Evolutionary conservation across 2,113 vertebrate species (phyloP).

Genomic region (Passer domesticus): DNA sequence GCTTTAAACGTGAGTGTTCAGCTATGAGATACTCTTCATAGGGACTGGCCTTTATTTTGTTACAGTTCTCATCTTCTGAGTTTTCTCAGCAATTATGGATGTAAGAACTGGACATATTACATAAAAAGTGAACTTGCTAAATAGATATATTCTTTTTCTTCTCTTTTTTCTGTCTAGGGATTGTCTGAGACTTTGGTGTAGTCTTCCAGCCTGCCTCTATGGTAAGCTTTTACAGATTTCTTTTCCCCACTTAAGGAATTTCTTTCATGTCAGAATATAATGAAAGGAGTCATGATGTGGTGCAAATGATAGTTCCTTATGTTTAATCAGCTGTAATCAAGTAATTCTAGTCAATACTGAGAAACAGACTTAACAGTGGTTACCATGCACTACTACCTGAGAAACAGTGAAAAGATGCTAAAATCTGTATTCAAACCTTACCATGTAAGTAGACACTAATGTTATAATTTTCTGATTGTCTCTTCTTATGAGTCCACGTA

Average conservation of each 20-base stretch:
- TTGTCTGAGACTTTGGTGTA: neutral
- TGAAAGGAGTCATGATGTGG: neutral
- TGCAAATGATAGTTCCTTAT: neutral
- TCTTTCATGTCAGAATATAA: neutral
- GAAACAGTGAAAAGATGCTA: neutral
- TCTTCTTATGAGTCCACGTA: neutral
- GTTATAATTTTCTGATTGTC: neutral
- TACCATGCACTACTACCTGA: rapidly evolving
- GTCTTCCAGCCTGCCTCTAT: neutral
- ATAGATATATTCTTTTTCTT: neutral
- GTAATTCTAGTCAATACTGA: neutral
- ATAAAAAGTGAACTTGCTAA: neutral
- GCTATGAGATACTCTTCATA: neutral
- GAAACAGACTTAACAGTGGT: neutral
- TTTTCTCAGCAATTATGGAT: neutral
- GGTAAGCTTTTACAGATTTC: neutral
- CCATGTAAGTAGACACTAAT: neutral
- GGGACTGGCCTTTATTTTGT: neutral
- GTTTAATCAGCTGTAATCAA: neutral
- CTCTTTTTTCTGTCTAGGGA: neutral
- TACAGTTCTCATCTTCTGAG: neutral
- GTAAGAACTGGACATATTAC: neutral
- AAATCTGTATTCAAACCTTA: neutral
- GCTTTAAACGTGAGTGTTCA: neutral
- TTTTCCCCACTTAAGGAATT: neutral